A percentile compares a stretch with the other conserved stretches of the same genome.
Evolutionary conservation across 2,888 invertebrate species (phyloP).

Genomic region (Scaptomyza flava): DNA sequence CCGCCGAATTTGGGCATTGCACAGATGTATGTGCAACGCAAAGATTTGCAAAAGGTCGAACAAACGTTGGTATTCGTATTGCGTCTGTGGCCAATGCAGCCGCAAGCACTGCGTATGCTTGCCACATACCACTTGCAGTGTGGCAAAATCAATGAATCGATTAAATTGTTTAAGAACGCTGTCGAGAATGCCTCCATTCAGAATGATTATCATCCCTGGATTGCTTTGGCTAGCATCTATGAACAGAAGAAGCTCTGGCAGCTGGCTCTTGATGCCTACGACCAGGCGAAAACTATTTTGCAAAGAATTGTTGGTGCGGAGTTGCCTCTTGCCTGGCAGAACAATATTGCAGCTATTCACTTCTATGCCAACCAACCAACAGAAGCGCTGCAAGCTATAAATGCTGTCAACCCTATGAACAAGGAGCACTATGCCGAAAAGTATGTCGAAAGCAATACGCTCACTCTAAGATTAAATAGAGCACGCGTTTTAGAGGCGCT

Average conservation of each 20-base stretch:
- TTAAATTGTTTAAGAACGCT: conserved; percentile 20
- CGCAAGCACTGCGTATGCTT: conserved; percentile 34
- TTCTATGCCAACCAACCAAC: conserved; percentile 3
- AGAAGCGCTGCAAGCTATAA: conserved; percentile 33
- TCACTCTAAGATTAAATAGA: conserved; percentile 50
- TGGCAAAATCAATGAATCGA: conserved; percentile 19
- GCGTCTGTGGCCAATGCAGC: conserved; percentile 34
- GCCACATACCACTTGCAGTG: conserved; percentile 21
- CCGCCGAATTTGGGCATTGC: conserved; percentile 51
- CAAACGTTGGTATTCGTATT: not conserved
- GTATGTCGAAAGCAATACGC: conserved; percentile 5
- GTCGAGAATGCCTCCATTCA: not conserved
- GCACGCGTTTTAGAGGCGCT: conserved; percentile 49
- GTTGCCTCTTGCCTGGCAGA: conserved; percentile 45
- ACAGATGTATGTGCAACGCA: conserved; percentile 40
- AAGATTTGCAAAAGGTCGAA: conserved; percentile 17
- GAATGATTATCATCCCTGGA: conserved; percentile 29
- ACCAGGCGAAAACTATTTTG: conserved; percentile 14
- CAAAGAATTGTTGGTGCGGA: not conserved
- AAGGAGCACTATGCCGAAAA: not conserved
- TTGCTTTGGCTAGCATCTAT: conserved; percentile 40
- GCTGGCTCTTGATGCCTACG: conserved; percentile 23
- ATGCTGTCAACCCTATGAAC: not conserved
- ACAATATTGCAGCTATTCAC: conserved; percentile 46
- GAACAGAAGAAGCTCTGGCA: conserved; percentile 32